Evolutionary conservation across 2,113 vertebrate species (phyloP).

Genomic region (Illadopsis cleaveri): DNA sequence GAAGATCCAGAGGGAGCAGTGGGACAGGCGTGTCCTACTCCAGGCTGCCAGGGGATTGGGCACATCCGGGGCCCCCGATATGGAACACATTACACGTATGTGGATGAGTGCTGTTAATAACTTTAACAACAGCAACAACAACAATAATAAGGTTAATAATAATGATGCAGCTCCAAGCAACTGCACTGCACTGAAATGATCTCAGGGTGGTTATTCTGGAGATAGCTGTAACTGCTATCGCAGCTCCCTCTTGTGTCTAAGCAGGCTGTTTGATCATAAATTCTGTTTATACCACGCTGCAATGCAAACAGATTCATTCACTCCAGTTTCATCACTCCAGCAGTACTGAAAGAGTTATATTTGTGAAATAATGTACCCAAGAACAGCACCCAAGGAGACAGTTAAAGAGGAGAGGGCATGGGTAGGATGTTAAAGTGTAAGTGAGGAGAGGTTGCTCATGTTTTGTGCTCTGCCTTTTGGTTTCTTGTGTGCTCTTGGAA

Average conservation of each 20-base stretch:
- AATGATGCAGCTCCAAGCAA: background rate
- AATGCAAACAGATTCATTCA: background rate
- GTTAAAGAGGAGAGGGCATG: background rate
- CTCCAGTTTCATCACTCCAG: background rate
- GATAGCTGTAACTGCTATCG: background rate
- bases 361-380: background rate
- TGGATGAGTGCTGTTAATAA: background rate
- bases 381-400: background rate
- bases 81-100: constrained; percentile 89
- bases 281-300: background rate
- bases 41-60: constrained; percentile 86
- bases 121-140: background rate
- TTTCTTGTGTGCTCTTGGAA: background rate
- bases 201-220: background rate
- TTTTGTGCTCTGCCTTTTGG: background rate
- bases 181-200: background rate
- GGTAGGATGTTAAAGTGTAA: background rate
- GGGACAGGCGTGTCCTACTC: constrained; percentile 87
- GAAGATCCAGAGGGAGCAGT: constrained; percentile 64
- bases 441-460: background rate
- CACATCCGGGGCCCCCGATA: constrained; percentile 87
- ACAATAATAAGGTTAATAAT: no score
- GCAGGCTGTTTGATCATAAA: background rate
- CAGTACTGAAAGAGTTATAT: background rate
- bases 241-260: constrained; percentile 65